Evolutionary conservation across 64 coral and sea anemone genomes (phyloP), one percentile per base, ranked within the genome.

Genomic region (Stylophora pistillata): DNA sequence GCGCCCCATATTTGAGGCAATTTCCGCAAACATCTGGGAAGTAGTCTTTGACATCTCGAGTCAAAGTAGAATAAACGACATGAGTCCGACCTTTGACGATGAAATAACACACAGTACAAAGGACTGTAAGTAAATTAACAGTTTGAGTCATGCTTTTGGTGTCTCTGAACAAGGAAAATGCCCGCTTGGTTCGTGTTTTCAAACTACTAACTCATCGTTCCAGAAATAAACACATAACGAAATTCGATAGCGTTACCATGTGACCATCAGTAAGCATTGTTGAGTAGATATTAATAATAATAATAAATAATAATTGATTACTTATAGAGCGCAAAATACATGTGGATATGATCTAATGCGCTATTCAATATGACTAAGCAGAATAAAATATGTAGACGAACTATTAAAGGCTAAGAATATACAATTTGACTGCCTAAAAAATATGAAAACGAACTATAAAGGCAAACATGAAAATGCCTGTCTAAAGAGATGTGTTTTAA

Each of bases 241-340:
- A 64, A 82, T 41, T 66, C 64, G 58, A 82, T 64, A 10, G 30
- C 55, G 9, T 64, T 10, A 65, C 30, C 78, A 82, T 82, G 59
- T 82, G 78, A 82, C 28, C n/a, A 1, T 30, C 7, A 29, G 0
- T 13, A 72, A 31, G 1, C 21, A 52, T 75, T 75, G 73, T 32
- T 52, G 31, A 10, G 73, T 21, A 21, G 47, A 75, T 37, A 21
- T 75, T 75, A n/a, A n/a, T n/a, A n/a, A n/a, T n/a, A n/a, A n/a
- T n/a, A n/a, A n/a, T n/a, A n/a, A n/a, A n/a, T n/a, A n/a, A n/a
- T n/a, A n/a, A n/a, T n/a, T n/a, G n/a, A n/a, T n/a, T n/a, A n/a
- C n/a, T n/a, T n/a, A n/a, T n/a, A n/a, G n/a, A n/a, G n/a, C n/a
- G n/a, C n/a, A n/a, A n/a, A n/a, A n/a, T n/a, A n/a, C n/a, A n/a